Conservation (phyloP, 1,140 invertebrate species). For the Heliconius hermathena region DNA sequence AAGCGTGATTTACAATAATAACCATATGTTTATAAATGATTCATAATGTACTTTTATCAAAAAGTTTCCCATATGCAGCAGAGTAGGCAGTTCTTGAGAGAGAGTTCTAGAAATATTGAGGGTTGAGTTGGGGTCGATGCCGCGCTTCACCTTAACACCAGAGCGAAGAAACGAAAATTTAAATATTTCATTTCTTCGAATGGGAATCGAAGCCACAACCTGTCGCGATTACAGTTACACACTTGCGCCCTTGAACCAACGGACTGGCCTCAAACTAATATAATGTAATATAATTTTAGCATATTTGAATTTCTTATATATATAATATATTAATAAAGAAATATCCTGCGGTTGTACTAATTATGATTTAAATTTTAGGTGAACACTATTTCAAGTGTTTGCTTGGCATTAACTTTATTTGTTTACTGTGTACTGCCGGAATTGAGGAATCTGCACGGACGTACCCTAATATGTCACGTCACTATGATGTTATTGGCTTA, state of each 20-base stretch:
- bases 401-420: slow-evolving; percentile 84
- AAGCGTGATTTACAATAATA: background rate
- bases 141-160: no score
- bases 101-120: no score
- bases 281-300: no score
- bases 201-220: no score
- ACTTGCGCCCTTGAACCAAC: no score
- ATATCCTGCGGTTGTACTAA: background rate
- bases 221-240: no score
- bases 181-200: no score
- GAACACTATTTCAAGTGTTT: slow-evolving; percentile 82
- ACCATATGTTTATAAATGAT: background rate
- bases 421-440: slow-evolving; percentile 85
- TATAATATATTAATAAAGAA: background rate
- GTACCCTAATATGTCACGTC: slow-evolving; percentile 86
- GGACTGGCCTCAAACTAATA: no score
- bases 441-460: slow-evolving; percentile 86
- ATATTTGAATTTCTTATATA: background rate
- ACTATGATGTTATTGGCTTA: slow-evolving; percentile 84
- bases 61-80: no score
- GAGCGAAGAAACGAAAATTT: no score
- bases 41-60: background rate
- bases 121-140: no score
- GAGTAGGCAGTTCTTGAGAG: no score
- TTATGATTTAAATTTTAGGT: slow-evolving; percentile 42